Evolutionary conservation across 2,113 vertebrate species (phyloP), one percentile per base, ranked within the genome.

Genomic region (Clarias macrocephalus): DNA sequence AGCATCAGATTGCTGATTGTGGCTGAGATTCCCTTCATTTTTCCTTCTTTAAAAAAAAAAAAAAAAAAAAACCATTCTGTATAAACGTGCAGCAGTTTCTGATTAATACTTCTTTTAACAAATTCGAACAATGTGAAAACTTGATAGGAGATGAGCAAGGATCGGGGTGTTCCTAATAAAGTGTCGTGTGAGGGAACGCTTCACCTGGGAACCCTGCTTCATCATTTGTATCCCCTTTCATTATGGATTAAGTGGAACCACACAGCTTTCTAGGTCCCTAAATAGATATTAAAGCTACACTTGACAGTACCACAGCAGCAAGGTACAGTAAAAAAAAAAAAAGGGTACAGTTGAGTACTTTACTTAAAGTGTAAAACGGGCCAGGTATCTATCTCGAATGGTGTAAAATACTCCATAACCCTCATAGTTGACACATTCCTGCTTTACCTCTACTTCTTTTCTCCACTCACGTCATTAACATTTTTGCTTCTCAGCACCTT

Each of bases 401-500:
- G 30, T 57, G 3, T 59, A 23, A 10, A 57, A 23, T n/a, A 18
- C 30, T 66, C 12, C 68, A 7, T 73, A 15, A 62, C 33, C 0
- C 10, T 18, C 84, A 3, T 63, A 3, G 15, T 23, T 72, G 33
- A 42, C 62, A 76, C n/a, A 66, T 56, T 68, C 28, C 48, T 68
- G 3, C 23, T 66, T 54, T 57, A 57, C 13, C 0, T 2, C 3
- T 1, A 1, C 6, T 9, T 62, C 57, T 37, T 48, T 54, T 33
- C 37, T 54, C 57, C 56, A 65, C 59, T 76, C 12, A 25, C 21
- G 0, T 80, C 19, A 65, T 56, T 68, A 79, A 56, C 19, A 7
- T 65, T 59, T 54, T 54, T 54, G n/a, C 21, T 76, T 75, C 76
- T 70, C 54, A 73, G 89, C 86, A 88, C 89, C 85, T 89, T 89